Percentiles rank a stretch among this genome's conserved stretches.
Conservation (phyloP, 2,888 invertebrate genomes). For the Chorisops tibialis region DNA sequence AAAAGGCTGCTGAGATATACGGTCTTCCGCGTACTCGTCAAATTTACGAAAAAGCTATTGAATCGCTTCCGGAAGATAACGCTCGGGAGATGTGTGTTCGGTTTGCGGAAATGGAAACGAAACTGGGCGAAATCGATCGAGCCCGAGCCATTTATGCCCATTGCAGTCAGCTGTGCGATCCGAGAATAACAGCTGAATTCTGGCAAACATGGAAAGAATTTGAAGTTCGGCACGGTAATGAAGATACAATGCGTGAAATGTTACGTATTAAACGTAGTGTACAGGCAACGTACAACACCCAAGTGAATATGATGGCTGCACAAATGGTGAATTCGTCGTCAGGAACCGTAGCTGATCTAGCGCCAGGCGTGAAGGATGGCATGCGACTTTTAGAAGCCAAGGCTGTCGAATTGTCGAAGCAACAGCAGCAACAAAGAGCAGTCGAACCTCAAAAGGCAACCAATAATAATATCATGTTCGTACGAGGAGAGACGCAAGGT, state of each 20-base stretch:
- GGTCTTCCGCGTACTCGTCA: conserved; percentile 94
- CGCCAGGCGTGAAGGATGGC: conserved; percentile 76
- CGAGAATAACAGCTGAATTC: conserved; percentile 89
- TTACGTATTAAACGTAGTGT: conserved; percentile 94
- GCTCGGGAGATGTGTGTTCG: conserved; percentile 93
- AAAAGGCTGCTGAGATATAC: conserved; percentile 96
- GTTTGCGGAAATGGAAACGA: conserved; percentile 97
- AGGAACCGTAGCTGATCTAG: conserved; percentile 68
- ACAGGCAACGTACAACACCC: conserved; percentile 97
- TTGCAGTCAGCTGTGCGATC: conserved; percentile 99
- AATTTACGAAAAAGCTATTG: conserved; percentile 98
- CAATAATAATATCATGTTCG: conserved; percentile 72
- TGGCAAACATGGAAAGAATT: conserved; percentile 99
- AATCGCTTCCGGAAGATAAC: conserved; percentile 83
- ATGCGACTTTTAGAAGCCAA: conserved; percentile 87
- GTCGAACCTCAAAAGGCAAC: conserved; percentile 33
- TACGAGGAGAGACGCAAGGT: conserved; percentile 82
- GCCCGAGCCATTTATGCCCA: conserved; percentile 96
- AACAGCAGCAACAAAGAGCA: conserved; percentile 46
- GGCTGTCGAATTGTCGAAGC: conserved; percentile 59
- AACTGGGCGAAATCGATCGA: conserved; percentile 96
- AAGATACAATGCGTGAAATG: conserved; percentile 99
- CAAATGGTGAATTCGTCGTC: conserved; percentile 85
- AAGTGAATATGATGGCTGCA: conserved; percentile 98
- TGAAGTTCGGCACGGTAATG: conserved; percentile 98